Conservation (phyloP, 2,113 vertebrate genomes). For the Halichoerus grypus region DNA sequence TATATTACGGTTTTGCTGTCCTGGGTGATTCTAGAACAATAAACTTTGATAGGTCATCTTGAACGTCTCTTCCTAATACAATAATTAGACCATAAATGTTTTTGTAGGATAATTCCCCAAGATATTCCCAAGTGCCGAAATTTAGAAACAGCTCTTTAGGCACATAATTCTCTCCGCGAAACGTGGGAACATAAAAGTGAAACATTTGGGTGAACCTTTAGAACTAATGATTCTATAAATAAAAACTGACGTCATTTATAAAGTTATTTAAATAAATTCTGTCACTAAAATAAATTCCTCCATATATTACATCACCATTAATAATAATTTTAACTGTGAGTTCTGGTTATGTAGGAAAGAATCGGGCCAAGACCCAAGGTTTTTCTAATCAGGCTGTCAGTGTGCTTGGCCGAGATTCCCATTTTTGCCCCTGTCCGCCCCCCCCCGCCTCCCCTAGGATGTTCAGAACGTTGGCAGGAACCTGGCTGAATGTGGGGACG, state of each 20-base stretch:
- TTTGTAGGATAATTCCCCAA: neutral
- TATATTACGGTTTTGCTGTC: fast-evolving
- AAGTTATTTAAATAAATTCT: constrained; percentile 63
- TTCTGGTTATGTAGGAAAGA: constrained; percentile 50
- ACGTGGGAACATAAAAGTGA: neutral
- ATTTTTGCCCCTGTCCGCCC: fast-evolving
- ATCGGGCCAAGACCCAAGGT: neutral
- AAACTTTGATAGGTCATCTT: neutral
- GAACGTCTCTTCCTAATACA: neutral
- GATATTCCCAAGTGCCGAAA: neutral
- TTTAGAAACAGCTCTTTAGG: neutral
- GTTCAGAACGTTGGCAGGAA: fast-evolving
- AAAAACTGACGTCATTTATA: constrained; percentile 47
- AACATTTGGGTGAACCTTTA: constrained; percentile 37
- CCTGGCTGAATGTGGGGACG: neutral
- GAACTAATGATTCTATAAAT: constrained; percentile 37
- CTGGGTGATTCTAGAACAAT: neutral
- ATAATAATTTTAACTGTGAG: constrained; percentile 65
- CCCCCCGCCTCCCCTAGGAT: neutral
- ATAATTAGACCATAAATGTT: neutral
- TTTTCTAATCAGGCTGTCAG: neutral
- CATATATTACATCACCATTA: constrained; percentile 40
- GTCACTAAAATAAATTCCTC: constrained; percentile 62
- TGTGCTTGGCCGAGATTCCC: neutral
- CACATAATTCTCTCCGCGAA: neutral